Percentiles rank a stretch among this genome's conserved stretches.
These are phyloP conservation scores for Coenonympha arcania DNA, from an alignment of 2,888 invertebrate genomes.

Conservation along the genomic window DNA sequence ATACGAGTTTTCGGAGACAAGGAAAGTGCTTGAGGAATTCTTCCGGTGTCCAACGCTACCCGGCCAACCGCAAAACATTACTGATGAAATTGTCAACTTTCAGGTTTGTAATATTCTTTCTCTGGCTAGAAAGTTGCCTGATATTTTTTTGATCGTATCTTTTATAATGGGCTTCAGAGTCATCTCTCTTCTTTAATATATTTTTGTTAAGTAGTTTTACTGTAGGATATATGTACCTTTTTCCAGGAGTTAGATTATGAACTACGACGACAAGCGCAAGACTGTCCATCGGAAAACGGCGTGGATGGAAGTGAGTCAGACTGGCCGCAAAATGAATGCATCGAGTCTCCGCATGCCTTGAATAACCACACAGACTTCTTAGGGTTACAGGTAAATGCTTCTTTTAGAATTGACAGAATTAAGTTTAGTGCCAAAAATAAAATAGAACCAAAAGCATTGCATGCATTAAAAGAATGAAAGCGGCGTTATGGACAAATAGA, in stretches of 20 bases:
- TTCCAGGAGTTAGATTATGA: slow-evolving; percentile 83
- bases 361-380: slow-evolving; percentile 74
- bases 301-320: slow-evolving; percentile 63
- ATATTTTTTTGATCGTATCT: too few species aligned
- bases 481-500: too few species aligned
- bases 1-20: slow-evolving; percentile 93
- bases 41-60: slow-evolving; percentile 83
- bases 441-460: too few species aligned
- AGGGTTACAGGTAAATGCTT: slow-evolving; percentile 64
- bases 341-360: slow-evolving; percentile 75
- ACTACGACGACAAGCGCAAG: slow-evolving; percentile 78
- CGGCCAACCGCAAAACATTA: slow-evolving; percentile 48
- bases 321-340: slow-evolving; percentile 51
- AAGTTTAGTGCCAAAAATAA: too few species aligned
- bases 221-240: too few species aligned
- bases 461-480: too few species aligned
- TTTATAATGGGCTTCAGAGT: too few species aligned
- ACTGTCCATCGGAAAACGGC: slow-evolving; percentile 73
- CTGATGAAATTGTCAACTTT: slow-evolving; percentile 64
- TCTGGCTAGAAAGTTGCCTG: too few species aligned
- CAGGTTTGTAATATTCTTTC: slow-evolving; percentile 53
- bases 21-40: slow-evolving; percentile 93
- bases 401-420: too few species aligned
- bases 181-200: too few species aligned
- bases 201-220: too few species aligned